Base-by-base conservation (phyloP, 2,113 vertebrate species). In the Leiothrix lutea region DNA sequence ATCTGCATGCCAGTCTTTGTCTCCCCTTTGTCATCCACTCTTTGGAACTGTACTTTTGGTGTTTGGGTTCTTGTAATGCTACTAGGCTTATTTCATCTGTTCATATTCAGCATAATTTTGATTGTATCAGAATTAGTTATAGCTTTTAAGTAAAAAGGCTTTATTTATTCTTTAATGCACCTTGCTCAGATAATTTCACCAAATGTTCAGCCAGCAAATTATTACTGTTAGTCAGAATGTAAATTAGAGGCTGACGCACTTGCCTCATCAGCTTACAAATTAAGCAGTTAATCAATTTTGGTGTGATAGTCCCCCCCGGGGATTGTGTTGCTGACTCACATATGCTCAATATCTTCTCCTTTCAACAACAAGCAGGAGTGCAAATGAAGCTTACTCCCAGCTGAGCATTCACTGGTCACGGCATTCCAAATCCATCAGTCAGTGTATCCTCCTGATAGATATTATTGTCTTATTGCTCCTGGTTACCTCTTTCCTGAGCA, bases 261-360 rank as follows among this genome's bases (percentile, higher is more conserved):
- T 95, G 69, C 85, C 53, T 97, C 91, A 92, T 88, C 91, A 86
- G 67, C 54, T 66, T 94, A 87, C 91, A 72, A 67, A 89, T 92
- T 92, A 95, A 85, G 78, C 86, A 95, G 72, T 95, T 90, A 88
- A 94, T 88, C 90, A 88, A 24, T 96, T 95, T 97, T 91, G 80
- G 71, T 65, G 54, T 74, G 87, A 80, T 96, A 78, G 79, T 91
- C 48, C 79, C 60, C 44, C 44, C 21, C 67, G 89, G 45, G 62
- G 11, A 89, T 89, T 80, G 51, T 77, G 80, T 86, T 94, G 91
- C 93, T 94, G 91, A 94, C 71, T 97, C 95, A 94, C 64, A 58
- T 80, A 80, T 24, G 86, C 88, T 96, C 92, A 62, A 69, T 94
- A 79, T 88, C 88, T 94, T 92, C 48, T 89, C 33, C 62, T 80